phyloP scores from a whole-genome alignment of 2,113 vertebrate species.

The Phainopepla nitens region DNA sequence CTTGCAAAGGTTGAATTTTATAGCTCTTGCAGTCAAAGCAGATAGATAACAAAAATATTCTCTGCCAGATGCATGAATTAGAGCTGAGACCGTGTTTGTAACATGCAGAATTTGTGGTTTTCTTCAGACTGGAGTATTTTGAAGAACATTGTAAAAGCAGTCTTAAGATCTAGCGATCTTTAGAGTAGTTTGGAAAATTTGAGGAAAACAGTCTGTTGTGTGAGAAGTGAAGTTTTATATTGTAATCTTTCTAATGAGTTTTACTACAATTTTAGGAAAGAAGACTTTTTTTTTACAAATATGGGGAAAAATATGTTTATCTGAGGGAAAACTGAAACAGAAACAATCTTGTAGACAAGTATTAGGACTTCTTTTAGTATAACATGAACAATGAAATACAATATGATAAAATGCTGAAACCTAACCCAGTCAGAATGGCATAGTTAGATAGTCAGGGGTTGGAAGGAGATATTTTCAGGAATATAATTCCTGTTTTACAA shows the following conservation, averaged over 20 bases:
- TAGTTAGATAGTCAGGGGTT: not conserved
- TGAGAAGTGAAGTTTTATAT: not conserved
- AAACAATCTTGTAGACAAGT: not conserved
- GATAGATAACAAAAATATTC: not conserved
- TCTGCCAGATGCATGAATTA: not conserved
- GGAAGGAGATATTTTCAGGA: not conserved
- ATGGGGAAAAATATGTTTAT: rapidly evolving
- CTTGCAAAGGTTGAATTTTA: not conserved
- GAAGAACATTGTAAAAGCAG: not conserved
- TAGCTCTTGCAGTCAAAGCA: not conserved
- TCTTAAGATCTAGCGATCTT: not conserved
- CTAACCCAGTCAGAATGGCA: not conserved
- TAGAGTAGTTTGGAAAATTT: not conserved
- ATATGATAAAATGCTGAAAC: not conserved
- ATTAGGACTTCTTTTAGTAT: not conserved
- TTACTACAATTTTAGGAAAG: not conserved
- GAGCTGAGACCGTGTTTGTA: not conserved
- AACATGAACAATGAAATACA: not conserved
- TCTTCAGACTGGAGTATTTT: not conserved
- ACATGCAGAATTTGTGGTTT: not conserved
- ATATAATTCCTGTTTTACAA: not conserved
- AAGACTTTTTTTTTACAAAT: not conserved
- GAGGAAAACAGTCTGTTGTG: not conserved
- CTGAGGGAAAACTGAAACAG: not conserved
- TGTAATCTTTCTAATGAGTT: not conserved